These are phyloP conservation scores for Bufo bufo DNA, from an alignment of 2,113 vertebrate species.

Conservation along the genomic window DNA sequence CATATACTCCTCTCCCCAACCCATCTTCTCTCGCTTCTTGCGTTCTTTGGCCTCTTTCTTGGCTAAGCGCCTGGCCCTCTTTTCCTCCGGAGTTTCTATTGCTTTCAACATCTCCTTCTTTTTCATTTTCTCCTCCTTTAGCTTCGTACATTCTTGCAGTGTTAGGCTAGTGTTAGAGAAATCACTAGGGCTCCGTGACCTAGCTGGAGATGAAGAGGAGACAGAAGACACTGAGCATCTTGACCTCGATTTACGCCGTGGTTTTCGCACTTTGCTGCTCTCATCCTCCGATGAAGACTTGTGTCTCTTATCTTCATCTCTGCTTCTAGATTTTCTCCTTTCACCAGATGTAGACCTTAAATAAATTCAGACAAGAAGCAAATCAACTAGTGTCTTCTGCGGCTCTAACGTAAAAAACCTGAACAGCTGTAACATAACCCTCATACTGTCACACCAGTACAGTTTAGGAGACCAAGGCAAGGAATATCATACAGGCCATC, in stretches of 20 bases:
- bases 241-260: conserved; percentile 62
- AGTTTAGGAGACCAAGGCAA: too few relatives aligned
- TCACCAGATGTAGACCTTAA: conserved; percentile 64
- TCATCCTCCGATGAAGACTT: conserved; percentile 46
- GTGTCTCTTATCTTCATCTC: conserved; percentile 58
- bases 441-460: too few relatives aligned
- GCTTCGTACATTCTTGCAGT: conserved; percentile 71
- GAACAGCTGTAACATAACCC: too few relatives aligned
- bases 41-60: conserved; percentile 97
- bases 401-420: too few relatives aligned
- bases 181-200: conserved; percentile 58
- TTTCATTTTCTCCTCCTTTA: conserved; percentile 74
- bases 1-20: conserved; percentile 99
- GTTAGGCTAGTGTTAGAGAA: conserved; percentile 66
- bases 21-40: conserved; percentile 97
- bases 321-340: conserved; percentile 61
- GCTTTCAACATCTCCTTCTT: conserved; percentile 91
- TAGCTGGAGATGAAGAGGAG: conserved; percentile 65
- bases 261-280: background rate
- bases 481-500: too few relatives aligned
- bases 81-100: conserved; percentile 94
- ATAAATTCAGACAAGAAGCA: background rate
- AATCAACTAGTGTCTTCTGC: background rate
- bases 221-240: conserved; percentile 77
- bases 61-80: conserved; percentile 87